Evolutionary conservation across 2,113 vertebrate species (phyloP).

Genomic region (Dasypus novemcinctus): DNA sequence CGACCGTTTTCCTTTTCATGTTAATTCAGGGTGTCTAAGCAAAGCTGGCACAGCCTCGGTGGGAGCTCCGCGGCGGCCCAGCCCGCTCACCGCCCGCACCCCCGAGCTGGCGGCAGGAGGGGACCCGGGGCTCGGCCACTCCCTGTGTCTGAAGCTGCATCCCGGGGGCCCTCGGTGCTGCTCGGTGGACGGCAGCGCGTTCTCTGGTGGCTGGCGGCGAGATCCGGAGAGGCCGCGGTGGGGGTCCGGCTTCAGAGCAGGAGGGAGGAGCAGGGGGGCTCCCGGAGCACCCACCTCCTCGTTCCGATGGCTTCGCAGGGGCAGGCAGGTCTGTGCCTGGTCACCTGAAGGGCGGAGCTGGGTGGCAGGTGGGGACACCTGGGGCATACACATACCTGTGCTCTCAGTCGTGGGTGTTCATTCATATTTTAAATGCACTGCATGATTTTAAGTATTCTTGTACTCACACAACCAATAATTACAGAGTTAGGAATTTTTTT

Average conservation of each 20-base stretch:
- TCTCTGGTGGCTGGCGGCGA: not conserved
- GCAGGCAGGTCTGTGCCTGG: fast-evolving
- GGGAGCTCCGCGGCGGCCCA: not conserved
- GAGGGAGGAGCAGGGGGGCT: not conserved
- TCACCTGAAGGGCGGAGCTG: not conserved
- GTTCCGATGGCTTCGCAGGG: fast-evolving
- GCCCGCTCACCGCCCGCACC: not conserved
- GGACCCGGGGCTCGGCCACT: no score
- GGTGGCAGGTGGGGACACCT: not conserved
- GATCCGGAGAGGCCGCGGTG: fast-evolving
- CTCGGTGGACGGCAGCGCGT: not conserved
- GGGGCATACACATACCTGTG: not conserved
- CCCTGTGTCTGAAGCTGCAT: no score
- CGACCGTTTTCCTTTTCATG: not conserved
- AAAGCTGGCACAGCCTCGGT: not conserved
- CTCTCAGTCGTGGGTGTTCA: not conserved
- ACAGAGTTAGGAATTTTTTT: not conserved
- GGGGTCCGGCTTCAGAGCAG: not conserved
- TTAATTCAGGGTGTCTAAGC: not conserved
- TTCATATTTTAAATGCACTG: not conserved
- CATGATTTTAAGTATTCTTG: not conserved
- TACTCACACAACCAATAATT: not conserved
- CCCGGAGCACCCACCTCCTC: not conserved
- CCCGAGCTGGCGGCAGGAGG: no score
- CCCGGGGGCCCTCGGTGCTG: not conserved